Percentiles rank a stretch among this genome's conserved stretches.
phyloP scores from a whole-genome alignment of 2,113 vertebrate genomes.

The Clarias macrocephalus region DNA sequence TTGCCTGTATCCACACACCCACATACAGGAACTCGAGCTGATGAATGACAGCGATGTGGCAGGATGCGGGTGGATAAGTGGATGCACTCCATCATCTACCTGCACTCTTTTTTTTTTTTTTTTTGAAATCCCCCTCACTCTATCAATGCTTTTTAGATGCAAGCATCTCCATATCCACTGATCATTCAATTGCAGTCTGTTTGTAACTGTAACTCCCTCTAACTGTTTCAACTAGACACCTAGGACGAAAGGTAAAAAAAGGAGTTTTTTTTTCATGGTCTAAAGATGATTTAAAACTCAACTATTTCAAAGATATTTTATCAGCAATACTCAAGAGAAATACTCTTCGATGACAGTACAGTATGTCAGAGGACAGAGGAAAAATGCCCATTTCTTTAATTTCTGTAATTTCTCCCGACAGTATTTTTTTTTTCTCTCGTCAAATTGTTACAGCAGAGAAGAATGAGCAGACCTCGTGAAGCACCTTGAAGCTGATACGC shows the following conservation, averaged over 20 bases:
- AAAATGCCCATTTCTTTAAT: not conserved
- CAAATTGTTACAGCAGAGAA: not conserved
- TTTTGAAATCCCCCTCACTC: not conserved
- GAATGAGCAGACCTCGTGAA: constrained; percentile 10
- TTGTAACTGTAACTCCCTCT: not conserved
- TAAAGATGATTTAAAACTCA: not conserved
- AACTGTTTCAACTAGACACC: not conserved
- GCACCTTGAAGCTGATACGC: not conserved
- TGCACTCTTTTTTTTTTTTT: not conserved
- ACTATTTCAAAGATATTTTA: not conserved
- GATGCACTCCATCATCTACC: constrained; percentile 15
- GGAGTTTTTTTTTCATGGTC: not conserved
- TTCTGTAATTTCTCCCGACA: not conserved
- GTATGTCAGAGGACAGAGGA: not conserved
- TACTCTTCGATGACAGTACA: not conserved
- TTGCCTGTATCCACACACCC: not conserved
- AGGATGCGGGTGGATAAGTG: constrained; percentile 20
- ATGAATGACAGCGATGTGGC: constrained; percentile 37
- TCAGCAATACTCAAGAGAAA: constrained; percentile 12
- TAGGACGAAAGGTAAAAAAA: not conserved
- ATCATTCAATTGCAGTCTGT: not conserved
- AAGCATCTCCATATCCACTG: not conserved
- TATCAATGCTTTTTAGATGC: constrained; percentile 9
- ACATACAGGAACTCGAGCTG: constrained; percentile 8
- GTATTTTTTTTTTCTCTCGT: constrained; percentile 4